These are phyloP conservation scores for Platichthys stellatus DNA, from an alignment of 2,113 vertebrate species.

Conservation along the genomic window DNA sequence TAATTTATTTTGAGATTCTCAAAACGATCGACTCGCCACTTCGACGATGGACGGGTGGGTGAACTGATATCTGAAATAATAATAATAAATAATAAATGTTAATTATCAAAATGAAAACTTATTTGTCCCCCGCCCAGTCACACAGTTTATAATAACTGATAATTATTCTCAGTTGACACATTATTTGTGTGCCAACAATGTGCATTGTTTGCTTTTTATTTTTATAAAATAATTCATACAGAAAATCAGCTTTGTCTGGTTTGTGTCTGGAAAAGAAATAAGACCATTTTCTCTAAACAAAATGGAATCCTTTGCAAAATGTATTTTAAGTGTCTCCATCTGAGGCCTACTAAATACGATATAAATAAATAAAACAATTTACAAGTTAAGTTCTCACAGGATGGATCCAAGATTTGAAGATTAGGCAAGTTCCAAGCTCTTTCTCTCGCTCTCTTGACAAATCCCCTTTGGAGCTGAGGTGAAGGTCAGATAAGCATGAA, in stretches of 20 bases:
- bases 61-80: no score
- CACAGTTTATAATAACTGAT: no score
- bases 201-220: no score
- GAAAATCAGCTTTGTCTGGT: neutral
- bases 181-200: no score
- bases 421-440: slow-evolving; percentile 8
- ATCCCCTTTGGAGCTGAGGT: neutral
- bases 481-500: slow-evolving; percentile 18
- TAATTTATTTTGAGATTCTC: neutral
- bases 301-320: neutral
- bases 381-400: slow-evolving; percentile 29
- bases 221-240: no score
- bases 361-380: slow-evolving; percentile 9
- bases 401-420: slow-evolving; percentile 17
- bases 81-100: no score
- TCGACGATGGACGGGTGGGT: no score
- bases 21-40: neutral
- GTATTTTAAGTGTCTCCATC: no score
- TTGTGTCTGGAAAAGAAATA: neutral
- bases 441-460: slow-evolving; percentile 10
- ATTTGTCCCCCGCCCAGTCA: no score
- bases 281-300: slow-evolving; percentile 4
- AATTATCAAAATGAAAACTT: no score
- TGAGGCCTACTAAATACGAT: neutral
- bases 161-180: no score